Conservation (phyloP, 2,888 invertebrate genomes). For the Hemistola chrysoprasaria region DNA sequence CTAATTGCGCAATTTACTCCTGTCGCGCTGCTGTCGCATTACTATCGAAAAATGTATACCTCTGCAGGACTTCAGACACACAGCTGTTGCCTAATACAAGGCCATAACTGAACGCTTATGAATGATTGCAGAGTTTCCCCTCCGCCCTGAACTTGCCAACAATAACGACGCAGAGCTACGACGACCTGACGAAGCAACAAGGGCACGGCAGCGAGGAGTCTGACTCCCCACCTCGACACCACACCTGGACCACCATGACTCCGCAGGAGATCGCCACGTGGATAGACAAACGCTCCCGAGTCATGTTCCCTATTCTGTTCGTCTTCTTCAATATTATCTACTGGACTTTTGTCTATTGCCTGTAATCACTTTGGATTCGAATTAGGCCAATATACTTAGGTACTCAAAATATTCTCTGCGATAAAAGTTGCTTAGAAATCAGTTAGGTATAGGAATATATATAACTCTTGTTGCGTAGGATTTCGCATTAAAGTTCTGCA, state of each 20-base stretch:
- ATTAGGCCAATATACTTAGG: background rate
- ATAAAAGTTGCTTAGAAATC: too few relatives aligned
- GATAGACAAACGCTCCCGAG: constrained; percentile 91
- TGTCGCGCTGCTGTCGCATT: too few relatives aligned
- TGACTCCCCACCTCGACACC: constrained; percentile 64
- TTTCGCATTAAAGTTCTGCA: too few relatives aligned
- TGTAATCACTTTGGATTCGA: constrained; percentile 35
- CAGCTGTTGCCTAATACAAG: too few relatives aligned
- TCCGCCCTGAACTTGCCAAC: constrained; percentile 85
- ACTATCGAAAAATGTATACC: too few relatives aligned
- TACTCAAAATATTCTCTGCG: too few relatives aligned
- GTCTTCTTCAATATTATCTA: constrained; percentile 90
- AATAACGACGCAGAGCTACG: constrained; percentile 86
- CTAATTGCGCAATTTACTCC: too few relatives aligned
- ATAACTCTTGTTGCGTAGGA: too few relatives aligned
- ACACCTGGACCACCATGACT: constrained; percentile 90
- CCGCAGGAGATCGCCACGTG: constrained; percentile 94
- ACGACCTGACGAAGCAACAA: constrained; percentile 73
- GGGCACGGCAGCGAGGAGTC: constrained; percentile 61
- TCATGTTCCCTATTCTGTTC: constrained; percentile 90
- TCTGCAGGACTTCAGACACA: too few relatives aligned
- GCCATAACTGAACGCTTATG: too few relatives aligned
- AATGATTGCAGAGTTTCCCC: constrained; percentile 85
- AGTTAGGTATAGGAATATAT: too few relatives aligned
- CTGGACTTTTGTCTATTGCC: constrained; percentile 88